These are phyloP conservation scores for Idaea aversata DNA, from an alignment of 2,888 invertebrate genomes.

Conservation along the genomic window DNA sequence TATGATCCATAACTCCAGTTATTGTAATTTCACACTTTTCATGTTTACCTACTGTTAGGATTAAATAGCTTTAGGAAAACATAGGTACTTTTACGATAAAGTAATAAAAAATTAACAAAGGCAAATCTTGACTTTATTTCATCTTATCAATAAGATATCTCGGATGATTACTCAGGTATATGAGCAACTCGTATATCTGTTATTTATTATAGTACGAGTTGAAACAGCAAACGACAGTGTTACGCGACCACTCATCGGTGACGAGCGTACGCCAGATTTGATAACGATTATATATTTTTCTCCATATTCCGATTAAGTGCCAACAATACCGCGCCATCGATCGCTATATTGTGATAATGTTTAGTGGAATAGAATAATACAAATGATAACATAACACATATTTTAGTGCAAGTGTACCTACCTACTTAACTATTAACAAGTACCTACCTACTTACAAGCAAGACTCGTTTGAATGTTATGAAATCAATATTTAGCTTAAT, in stretches of 20 bases:
- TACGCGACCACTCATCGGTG: neutral
- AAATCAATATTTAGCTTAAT: constrained; percentile 1
- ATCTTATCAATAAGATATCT: neutral
- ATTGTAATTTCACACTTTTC: neutral
- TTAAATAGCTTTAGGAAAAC: neutral
- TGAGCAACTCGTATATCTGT: neutral
- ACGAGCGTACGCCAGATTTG: neutral
- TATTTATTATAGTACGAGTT: neutral
- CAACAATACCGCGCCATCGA: neutral
- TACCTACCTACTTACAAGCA: neutral
- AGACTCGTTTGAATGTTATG: neutral
- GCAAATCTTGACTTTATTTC: neutral
- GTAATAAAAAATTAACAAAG: neutral
- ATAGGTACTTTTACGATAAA: neutral
- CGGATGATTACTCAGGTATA: neutral
- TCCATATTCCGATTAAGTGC: neutral
- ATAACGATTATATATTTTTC: neutral
- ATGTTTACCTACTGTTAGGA: neutral
- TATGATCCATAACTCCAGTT: neutral
- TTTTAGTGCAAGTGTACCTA: neutral
- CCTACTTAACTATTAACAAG: neutral
- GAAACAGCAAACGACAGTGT: neutral
- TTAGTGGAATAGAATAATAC: neutral
- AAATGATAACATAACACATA: neutral
- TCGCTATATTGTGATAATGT: neutral